A percentile compares a stretch with the other conserved stretches of the same genome.
Evolutionary conservation across 1,140 invertebrate species (phyloP).

Genomic region (Pachypsylla venusta): DNA sequence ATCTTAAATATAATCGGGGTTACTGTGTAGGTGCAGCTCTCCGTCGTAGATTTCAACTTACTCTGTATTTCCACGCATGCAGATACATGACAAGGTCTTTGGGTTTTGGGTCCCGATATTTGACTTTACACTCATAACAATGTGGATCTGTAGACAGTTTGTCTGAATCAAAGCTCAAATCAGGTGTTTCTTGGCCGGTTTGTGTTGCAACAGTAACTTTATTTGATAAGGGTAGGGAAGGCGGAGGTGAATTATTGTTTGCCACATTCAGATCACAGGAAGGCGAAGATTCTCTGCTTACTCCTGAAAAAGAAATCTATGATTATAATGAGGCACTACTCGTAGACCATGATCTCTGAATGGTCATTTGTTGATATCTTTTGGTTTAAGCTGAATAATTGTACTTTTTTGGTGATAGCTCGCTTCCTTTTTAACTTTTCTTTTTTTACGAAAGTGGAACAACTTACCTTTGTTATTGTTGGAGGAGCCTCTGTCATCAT

Average conservation of each 20-base stretch:
- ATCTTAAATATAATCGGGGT: too few species aligned
- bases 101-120: slow-evolving; percentile 78
- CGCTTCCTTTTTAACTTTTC: too few species aligned
- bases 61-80: slow-evolving; percentile 53
- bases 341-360: too few species aligned
- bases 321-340: too few species aligned
- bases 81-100: slow-evolving; percentile 88
- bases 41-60: too few species aligned
- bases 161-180: slow-evolving; percentile 48
- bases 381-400: too few species aligned
- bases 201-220: slow-evolving; percentile 66
- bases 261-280: background rate
- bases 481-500: slow-evolving; percentile 26
- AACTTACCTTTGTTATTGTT: slow-evolving; percentile 14
- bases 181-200: slow-evolving; percentile 57
- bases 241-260: background rate
- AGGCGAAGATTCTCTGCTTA: background rate
- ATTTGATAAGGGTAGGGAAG: too few species aligned
- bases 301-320: background rate
- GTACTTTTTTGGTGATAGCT: too few species aligned
- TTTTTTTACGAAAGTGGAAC: too few species aligned
- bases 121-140: slow-evolving; percentile 83
- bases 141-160: slow-evolving; percentile 67
- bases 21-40: too few species aligned
- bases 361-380: too few species aligned